A percentile compares a stretch with the other conserved stretches of the same genome.
phyloP scores from a whole-genome alignment of 23 tunicate species.

The Ciona savignyi region DNA sequence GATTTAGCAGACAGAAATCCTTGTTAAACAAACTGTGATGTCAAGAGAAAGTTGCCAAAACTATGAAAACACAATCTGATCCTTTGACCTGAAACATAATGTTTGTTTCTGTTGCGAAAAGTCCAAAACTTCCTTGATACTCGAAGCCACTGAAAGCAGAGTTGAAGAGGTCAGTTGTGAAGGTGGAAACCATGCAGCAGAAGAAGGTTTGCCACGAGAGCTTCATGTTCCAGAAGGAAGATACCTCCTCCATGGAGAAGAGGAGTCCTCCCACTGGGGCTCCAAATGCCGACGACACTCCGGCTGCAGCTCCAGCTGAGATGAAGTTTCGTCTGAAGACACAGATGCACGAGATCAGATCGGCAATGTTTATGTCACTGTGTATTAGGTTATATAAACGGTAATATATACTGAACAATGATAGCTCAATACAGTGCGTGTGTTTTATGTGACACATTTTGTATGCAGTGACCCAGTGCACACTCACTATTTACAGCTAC shows the following conservation, averaged over 20 bases:
- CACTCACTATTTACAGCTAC: no score
- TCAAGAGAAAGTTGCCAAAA: no score
- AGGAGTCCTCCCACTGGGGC: conserved; percentile 99
- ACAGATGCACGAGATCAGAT: no score
- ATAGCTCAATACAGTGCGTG: no score
- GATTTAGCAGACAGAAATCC: no score
- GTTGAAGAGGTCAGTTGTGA: conserved; percentile 94
- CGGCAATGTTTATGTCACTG: no score
- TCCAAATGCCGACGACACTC: conserved; percentile 98
- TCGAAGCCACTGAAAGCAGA: conserved; percentile 84
- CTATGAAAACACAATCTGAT: no score
- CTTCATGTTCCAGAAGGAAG: conserved; percentile 96
- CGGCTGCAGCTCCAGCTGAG: conserved; percentile 99
- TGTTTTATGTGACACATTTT: no score
- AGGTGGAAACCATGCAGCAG: conserved; percentile 99
- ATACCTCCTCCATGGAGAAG: conserved; percentile 98
- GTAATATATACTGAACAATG: no score
- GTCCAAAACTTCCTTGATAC: conserved; percentile 81
- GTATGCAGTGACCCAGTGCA: no score
- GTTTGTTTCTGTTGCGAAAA: conserved; percentile 79
- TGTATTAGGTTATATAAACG: no score
- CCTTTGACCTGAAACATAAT: conserved; percentile 89
- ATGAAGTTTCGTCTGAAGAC: conserved; percentile 79
- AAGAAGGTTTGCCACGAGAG: conserved; percentile 98
- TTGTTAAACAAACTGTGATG: no score